phyloP scores from a whole-genome alignment of 2,888 invertebrate genomes.

The Aquatica leii region DNA sequence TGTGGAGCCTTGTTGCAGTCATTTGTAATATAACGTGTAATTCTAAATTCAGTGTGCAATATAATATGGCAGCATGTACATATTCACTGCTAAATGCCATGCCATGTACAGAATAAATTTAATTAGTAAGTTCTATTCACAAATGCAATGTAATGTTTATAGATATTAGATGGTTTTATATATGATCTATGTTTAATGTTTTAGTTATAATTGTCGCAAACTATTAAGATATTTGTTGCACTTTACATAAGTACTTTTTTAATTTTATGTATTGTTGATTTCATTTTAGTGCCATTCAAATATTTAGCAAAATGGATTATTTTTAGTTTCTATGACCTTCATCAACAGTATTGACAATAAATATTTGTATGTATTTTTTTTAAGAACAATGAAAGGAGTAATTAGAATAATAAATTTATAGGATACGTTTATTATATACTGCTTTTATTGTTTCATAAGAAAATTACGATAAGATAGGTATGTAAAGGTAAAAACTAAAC shows the following conservation, averaged over 20 bases:
- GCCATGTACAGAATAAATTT: constrained; percentile 30
- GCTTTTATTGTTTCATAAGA: constrained; percentile 9
- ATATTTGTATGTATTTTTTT: constrained; percentile 24
- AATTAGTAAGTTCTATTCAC: constrained; percentile 25
- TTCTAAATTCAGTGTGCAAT: constrained; percentile 34
- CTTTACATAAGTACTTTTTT: constrained; percentile 30
- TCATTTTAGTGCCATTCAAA: constrained; percentile 36
- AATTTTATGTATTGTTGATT: constrained; percentile 36
- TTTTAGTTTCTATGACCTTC: constrained; percentile 21
- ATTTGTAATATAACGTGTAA: constrained; percentile 31
- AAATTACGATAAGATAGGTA: no score
- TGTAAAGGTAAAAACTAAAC: no score
- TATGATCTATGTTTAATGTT: constrained; percentile 30
- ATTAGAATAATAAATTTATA: constrained; percentile 17
- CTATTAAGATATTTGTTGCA: constrained; percentile 30
- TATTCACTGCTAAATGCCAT: constrained; percentile 30
- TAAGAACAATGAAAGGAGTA: constrained; percentile 20
- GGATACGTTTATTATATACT: constrained; percentile 2
- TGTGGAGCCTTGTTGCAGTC: constrained; percentile 35
- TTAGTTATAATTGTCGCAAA: constrained; percentile 21
- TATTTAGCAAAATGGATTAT: constrained; percentile 27
- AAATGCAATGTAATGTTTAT: constrained; percentile 32
- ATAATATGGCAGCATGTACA: constrained; percentile 35
- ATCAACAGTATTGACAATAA: constrained; percentile 34
- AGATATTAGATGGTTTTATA: constrained; percentile 29